Evolutionary conservation across 2,888 invertebrate species (phyloP).

Genomic region (Drosophila testacea): DNA sequence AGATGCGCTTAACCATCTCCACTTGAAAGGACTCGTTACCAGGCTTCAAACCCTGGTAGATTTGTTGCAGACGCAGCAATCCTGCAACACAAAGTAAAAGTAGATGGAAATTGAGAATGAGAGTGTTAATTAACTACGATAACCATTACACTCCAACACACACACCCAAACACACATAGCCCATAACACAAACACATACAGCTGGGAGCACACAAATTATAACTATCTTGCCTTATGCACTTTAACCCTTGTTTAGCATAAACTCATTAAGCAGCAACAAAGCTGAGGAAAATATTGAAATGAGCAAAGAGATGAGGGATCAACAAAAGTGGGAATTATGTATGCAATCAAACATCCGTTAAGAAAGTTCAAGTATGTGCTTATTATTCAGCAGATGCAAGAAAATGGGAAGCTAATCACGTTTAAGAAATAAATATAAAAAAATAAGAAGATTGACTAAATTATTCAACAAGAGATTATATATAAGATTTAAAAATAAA

Average conservation of each 20-base stretch:
- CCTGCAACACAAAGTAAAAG: conserved; percentile 87
- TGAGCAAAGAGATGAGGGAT: neutral
- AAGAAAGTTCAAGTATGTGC: conserved; percentile 6
- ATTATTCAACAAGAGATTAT: neutral
- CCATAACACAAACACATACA: neutral
- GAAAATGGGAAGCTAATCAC: neutral
- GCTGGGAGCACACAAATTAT: conserved; percentile 23
- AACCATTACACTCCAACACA: neutral
- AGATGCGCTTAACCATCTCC: conserved; percentile 94
- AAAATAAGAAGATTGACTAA: neutral
- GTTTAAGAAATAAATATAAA: neutral
- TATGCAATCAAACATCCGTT: conserved; percentile 15
- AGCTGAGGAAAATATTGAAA: conserved; percentile 10
- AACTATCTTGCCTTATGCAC: conserved; percentile 10
- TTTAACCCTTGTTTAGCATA: conserved; percentile 20
- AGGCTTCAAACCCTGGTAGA: conserved; percentile 95
- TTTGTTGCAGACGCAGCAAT: conserved; percentile 94
- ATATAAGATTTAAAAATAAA: neutral
- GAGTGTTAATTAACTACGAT: conserved; percentile 23
- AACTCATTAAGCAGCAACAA: conserved; percentile 7
- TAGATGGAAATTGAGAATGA: conserved; percentile 12
- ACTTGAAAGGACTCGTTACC: conserved; percentile 94
- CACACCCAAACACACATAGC: neutral
- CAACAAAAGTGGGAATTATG: conserved; percentile 2
- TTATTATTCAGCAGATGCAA: neutral